Evolutionary conservation across 2,113 vertebrate genomes (phyloP), one percentile per base, ranked within the genome.

Genomic region (Piliocolobus tephrosceles): DNA sequence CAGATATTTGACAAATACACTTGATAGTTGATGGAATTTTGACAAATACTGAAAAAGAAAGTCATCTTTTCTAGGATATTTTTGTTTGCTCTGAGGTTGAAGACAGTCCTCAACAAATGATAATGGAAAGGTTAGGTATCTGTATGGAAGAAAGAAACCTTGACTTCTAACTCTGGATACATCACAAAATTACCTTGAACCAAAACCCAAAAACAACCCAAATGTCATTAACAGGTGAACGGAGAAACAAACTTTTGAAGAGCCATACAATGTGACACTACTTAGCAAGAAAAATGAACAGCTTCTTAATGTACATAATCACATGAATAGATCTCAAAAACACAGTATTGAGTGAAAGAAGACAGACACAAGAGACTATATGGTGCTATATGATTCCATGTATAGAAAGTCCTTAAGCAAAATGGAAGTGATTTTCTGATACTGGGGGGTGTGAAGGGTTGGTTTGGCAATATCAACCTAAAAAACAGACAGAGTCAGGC

Each of bases 231-330:
- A 43, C 35, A 64, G 2, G 3, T 35, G 6, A 73, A 43, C 1
- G 4, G 45, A 27, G 40, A 76, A 78, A 22, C 8, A 32, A 64
- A 38, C 18, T 73, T 27, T 17, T 6, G 18, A 4, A 23, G 50
- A 12, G 6, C 12, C 35, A 27, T 17, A 6, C 45, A 6, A 12
- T 0, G 11, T 23, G 30, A 70, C 9, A 25, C 17, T 6, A 22
- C 6, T 18, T 47, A 0, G 5, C 13, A 55, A 23, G 1, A 3
- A 70, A 30, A 52, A 20, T 1, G 1, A 73, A 2, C 0, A 2
- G 8, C 38, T 43, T 86, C 43, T 40, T 20, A 4, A 47, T 0
- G 1, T 18, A 2, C 9, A 1, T 9, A 20, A n/a, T 0, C 3
- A 5, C 8, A 3, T 2, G 11, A 2, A 2, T 27, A 12, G 40